A percentile compares a stretch with the other conserved stretches of the same genome.
phyloP scores from a whole-genome alignment of 2,888 invertebrate species.

The Brachyptera risi region DNA sequence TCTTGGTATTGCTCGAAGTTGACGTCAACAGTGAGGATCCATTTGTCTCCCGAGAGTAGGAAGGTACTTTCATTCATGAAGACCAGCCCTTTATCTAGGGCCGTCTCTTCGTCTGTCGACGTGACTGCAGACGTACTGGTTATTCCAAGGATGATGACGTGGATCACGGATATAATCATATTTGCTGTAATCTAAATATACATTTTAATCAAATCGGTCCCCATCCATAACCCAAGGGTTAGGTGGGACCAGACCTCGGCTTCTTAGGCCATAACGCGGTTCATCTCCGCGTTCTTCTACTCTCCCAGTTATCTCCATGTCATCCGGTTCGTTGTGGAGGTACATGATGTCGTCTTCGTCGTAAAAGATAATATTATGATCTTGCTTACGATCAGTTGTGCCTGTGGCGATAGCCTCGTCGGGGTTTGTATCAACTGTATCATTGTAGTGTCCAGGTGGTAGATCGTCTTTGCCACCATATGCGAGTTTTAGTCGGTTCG shows the following conservation, averaged over 20 bases:
- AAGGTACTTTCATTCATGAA: not conserved
- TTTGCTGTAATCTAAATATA: not conserved
- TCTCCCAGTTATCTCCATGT: no score
- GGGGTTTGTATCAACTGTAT: not conserved
- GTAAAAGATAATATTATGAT: not conserved
- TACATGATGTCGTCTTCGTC: not conserved
- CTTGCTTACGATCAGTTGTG: not conserved
- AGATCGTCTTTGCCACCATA: not conserved
- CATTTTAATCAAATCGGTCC: not conserved
- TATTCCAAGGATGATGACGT: no score
- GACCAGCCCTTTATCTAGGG: not conserved
- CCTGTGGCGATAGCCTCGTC: not conserved
- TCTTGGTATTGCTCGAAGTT: not conserved
- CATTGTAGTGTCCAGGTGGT: not conserved
- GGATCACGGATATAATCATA: no score
- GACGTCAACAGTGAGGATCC: not conserved
- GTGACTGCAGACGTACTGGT: not conserved
- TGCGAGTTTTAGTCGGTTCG: not conserved
- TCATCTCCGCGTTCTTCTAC: no score
- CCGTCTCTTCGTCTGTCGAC: not conserved
- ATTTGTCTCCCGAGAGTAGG: not conserved
- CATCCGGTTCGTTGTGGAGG: not conserved
- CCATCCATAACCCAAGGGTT: no score
- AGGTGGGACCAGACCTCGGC: not conserved
- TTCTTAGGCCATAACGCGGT: not conserved